phyloP scores from a whole-genome alignment of 2,113 vertebrate species.

The Empidonax alnorum region DNA sequence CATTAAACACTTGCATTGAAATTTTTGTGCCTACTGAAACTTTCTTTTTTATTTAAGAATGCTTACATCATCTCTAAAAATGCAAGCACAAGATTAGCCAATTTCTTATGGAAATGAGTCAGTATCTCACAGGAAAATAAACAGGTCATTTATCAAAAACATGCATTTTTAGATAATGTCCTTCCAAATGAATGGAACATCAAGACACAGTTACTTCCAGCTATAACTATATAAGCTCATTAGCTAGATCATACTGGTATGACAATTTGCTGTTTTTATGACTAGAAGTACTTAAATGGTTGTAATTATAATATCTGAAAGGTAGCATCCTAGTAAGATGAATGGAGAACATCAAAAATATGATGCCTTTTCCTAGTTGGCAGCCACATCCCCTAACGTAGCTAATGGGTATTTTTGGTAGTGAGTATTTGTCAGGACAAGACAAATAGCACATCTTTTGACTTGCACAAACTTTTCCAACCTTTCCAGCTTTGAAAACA shows the following conservation, averaged over 20 bases:
- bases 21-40: background rate
- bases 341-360: constrained; percentile 40
- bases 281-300: constrained; percentile 28
- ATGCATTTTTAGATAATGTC: background rate
- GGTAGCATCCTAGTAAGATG: constrained; percentile 44
- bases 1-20: background rate
- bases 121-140: background rate
- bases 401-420: constrained; percentile 29
- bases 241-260: background rate
- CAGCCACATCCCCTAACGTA: constrained; percentile 4
- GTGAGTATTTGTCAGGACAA: constrained; percentile 38
- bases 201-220: constrained; percentile 20
- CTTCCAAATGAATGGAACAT: constrained; percentile 1
- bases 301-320: constrained; percentile 55
- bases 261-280: constrained; percentile 27
- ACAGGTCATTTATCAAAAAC: background rate
- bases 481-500: background rate
- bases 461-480: constrained; percentile 30
- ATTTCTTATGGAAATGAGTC: background rate
- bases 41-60: background rate
- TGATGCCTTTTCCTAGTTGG: background rate
- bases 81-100: background rate
- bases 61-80: background rate
- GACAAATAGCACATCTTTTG: constrained; percentile 33
- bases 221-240: constrained; percentile 16